These are phyloP conservation scores for Semaprochilodus insignis DNA, from an alignment of 2,797 vertebrate species.

Conservation along the genomic window DNA sequence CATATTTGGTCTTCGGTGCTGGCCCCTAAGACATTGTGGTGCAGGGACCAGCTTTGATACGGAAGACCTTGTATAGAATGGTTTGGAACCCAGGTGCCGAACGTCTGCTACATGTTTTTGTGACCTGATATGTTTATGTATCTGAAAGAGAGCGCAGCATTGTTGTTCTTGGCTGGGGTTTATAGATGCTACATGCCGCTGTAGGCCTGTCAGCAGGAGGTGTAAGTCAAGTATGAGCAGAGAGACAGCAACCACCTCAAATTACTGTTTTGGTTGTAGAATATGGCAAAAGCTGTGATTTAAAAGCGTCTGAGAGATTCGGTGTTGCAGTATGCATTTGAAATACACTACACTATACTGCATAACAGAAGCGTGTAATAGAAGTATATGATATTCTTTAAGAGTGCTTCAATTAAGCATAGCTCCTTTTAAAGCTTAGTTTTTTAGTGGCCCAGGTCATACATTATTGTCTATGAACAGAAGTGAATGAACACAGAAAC, in stretches of 20 bases:
- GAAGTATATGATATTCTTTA: neutral
- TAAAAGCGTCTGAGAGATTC: neutral
- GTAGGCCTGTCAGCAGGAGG: slow-evolving; percentile 7
- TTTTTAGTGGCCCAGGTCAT: neutral
- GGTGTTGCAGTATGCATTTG: neutral
- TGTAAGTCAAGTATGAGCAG: neutral
- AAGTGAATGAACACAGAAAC: too few species aligned
- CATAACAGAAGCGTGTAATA: neutral
- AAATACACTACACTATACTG: neutral
- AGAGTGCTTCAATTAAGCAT: neutral
- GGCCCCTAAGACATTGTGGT: neutral
- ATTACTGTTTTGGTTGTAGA: slow-evolving; percentile 12
- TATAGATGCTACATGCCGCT: neutral
- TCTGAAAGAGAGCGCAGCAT: neutral
- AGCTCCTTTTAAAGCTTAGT: neutral
- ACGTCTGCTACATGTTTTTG: neutral
- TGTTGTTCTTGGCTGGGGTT: neutral
- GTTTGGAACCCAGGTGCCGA: neutral
- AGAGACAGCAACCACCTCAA: neutral
- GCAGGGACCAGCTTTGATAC: neutral
- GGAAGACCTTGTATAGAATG: neutral
- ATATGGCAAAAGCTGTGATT: neutral
- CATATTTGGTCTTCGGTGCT: neutral
- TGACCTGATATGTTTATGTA: slow-evolving; percentile 10
- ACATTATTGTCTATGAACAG: neutral